Base-by-base conservation (phyloP, 2,797 vertebrate genomes). In the Toxotes lorentzi region DNA sequence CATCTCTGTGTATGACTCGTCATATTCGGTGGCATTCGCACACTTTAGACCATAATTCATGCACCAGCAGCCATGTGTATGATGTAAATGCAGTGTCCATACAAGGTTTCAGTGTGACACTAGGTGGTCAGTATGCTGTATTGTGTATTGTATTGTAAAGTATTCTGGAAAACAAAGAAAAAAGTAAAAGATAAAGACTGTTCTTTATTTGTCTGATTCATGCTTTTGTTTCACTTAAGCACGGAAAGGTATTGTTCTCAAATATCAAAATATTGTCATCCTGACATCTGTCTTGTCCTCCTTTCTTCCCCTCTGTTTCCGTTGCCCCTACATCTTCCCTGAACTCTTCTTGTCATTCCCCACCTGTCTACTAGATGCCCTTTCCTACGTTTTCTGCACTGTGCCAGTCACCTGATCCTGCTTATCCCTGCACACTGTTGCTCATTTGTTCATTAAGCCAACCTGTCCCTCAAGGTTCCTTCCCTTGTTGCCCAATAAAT, bases 381-480 rank as follows among this genome's bases (percentile, higher is more conserved):
- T 45, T 45, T n/a, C n/a, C n/a, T n/a, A n/a, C n/a, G 10, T 45
- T 19, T n/a, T 32, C 35, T 51, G 35, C 27, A n/a, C 40, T 27
- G 32, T 57, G 24, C 16, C 57, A 1, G 23, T 38, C 56, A 23
- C 14, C 32, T 16, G 19, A 54, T 30, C 32, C 34, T 50, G 32
- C 24, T 23, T 27, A n/a, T 57, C n/a, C 58, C 12, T 24, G 38
- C 65, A 69, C 13, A 78, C 4, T 60, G 27, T 59, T 53, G 40
- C 48, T 65, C 0, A 51, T 58, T 65, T 38, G 17, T 5, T 47
- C 19, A 40, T 32, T 12, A 48, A 71, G 13, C 40, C 65, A 32
- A 23, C 10, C 14, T 0, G 27, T 38, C 10, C 9, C n/a, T 48
- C 16, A 51, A 23, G 17, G 19, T 38, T 12, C 9, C 32, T 11